These are phyloP conservation scores for Ibycter americanus DNA, from an alignment of 2,797 vertebrate genomes.

Conservation along the genomic window DNA sequence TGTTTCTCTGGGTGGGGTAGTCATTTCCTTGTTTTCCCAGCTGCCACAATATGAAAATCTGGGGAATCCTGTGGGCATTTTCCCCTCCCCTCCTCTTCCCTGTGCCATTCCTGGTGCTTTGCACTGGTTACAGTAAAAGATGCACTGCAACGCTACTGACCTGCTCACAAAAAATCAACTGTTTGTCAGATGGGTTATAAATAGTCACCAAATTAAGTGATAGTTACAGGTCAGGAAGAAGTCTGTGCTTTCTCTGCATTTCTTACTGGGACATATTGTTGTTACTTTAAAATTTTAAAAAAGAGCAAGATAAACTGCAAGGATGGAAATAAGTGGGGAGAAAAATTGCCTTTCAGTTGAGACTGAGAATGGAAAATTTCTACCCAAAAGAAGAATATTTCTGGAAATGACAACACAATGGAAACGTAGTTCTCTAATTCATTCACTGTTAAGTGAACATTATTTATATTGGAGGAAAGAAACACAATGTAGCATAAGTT, in stretches of 20 bases:
- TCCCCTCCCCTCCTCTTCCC: not conserved
- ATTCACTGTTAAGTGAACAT: slow-evolving; percentile 35
- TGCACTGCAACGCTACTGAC: rapidly evolving
- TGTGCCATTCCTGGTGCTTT: not conserved
- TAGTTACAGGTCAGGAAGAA: not conserved
- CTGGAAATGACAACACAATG: slow-evolving; percentile 22
- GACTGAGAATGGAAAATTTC: slow-evolving; percentile 22
- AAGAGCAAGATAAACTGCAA: not conserved
- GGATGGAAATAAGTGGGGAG: not conserved
- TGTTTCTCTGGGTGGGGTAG: not conserved
- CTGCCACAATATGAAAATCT: not conserved
- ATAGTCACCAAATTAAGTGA: not conserved
- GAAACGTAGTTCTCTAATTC: not conserved
- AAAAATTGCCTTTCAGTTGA: not conserved
- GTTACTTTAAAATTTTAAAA: slow-evolving; percentile 28
- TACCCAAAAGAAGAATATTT: slow-evolving; percentile 34
- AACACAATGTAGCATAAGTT: not conserved
- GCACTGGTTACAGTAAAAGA: not conserved
- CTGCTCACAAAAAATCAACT: not conserved
- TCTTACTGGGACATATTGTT: not conserved
- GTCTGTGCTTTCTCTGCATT: not conserved
- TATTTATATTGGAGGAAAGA: slow-evolving; percentile 35
- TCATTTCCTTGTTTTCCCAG: not conserved
- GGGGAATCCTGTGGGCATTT: not conserved
- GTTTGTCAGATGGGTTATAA: not conserved